Conservation (phyloP, 2,888 invertebrate species). For the Ommatoiulus sabulosus region DNA sequence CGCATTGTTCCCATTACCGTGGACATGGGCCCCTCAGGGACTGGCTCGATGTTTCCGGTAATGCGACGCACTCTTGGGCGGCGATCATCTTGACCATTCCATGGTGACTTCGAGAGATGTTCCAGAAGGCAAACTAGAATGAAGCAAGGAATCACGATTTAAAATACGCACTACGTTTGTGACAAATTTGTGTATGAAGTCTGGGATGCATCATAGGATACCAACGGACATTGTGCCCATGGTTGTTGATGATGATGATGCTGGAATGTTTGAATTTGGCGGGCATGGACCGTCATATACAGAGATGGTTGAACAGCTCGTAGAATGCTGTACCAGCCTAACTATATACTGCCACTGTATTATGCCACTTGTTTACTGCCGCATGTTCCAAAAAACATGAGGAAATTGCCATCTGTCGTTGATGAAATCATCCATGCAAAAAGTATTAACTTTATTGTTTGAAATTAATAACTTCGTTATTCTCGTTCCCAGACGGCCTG, state of each 20-base stretch:
- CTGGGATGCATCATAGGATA: too few species aligned
- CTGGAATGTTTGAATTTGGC: not conserved
- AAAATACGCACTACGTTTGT: not conserved
- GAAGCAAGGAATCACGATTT: not conserved
- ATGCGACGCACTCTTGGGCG: not conserved
- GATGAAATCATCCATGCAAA: too few species aligned
- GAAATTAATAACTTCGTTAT: not conserved
- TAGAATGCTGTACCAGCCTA: too few species aligned
- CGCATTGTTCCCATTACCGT: slow-evolving; percentile 55
- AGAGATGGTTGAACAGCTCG: too few species aligned
- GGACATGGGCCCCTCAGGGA: slow-evolving; percentile 24
- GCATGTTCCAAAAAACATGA: too few species aligned
- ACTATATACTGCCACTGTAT: too few species aligned
- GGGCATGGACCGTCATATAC: not conserved
- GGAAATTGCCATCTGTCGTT: too few species aligned
- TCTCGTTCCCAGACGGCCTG: not conserved
- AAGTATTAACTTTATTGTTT: not conserved
- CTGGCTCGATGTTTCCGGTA: not conserved
- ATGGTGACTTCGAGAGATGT: not conserved
- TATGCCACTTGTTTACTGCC: too few species aligned
- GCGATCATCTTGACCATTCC: not conserved
- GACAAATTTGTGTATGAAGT: too few species aligned
- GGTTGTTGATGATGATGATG: too few species aligned
- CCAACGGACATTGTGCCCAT: too few species aligned
- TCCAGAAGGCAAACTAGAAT: not conserved